Percentiles rank a stretch among this genome's conserved stretches.
Conservation (phyloP, 1,140 invertebrate genomes). For the Leptinotarsa texana region DNA sequence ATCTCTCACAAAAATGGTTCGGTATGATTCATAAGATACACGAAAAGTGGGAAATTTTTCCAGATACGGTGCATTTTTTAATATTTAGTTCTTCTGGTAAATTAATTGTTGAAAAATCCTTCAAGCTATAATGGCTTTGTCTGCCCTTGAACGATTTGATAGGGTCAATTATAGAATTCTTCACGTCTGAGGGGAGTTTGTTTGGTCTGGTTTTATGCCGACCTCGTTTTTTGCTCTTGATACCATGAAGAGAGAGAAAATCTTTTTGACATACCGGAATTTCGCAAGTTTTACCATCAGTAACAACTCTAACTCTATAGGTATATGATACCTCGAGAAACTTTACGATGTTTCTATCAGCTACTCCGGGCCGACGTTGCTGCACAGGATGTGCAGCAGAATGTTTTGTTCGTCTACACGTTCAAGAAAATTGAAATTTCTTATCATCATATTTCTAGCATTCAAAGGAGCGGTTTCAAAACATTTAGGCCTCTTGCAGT, state of each 20-base stretch:
- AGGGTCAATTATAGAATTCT: not conserved
- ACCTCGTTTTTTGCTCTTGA: not conserved
- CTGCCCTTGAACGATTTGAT: not conserved
- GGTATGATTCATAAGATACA: not conserved
- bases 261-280: not conserved
- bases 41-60: not conserved
- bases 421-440: not conserved
- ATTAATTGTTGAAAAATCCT: not conserved
- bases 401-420: not conserved
- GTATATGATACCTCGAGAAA: not conserved
- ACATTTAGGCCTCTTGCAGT: not conserved
- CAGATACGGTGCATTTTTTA: not conserved
- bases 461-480: not conserved
- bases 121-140: not conserved
- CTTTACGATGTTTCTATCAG: not conserved
- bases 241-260: not conserved
- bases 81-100: not conserved
- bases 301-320: not conserved
- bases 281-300: not conserved
- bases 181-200: not conserved
- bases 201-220: not conserved
- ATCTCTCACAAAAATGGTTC: not conserved
- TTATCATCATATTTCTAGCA: too few relatives aligned
- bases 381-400: not conserved
- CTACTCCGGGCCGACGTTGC: not conserved